These are phyloP conservation scores for Clinocottus analis DNA, from an alignment of 2,113 vertebrate species.

Conservation along the genomic window DNA sequence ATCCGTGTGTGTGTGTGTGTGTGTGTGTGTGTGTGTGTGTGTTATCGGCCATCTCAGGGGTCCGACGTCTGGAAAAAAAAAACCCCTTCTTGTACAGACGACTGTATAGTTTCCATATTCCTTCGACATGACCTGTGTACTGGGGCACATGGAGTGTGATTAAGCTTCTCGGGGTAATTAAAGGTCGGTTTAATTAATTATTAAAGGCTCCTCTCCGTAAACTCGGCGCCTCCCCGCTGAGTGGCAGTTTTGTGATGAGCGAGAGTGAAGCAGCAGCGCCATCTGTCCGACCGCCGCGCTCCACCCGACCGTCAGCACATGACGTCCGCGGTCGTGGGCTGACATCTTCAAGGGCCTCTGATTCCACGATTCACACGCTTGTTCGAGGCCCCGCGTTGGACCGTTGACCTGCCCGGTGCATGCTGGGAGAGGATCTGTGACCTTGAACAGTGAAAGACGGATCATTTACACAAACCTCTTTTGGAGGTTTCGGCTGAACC, in stretches of 20 bases:
- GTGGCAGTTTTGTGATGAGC: conserved; percentile 66
- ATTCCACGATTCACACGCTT: background rate
- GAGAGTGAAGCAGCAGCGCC: conserved; percentile 63
- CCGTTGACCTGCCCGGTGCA: conserved; percentile 6
- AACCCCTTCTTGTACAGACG: background rate
- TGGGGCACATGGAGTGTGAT: background rate
- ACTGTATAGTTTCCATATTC: background rate
- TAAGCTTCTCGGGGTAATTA: background rate
- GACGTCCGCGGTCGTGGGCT: conserved; percentile 24
- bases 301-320: conserved; percentile 57
- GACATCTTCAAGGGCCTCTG: conserved; percentile 26
- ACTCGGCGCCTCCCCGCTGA: conserved; percentile 49
- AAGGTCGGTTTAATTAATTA: conserved; percentile 21
- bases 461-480: background rate
- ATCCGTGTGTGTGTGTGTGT: background rate
- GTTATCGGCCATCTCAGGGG: background rate
- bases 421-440: background rate
- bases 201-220: conserved; percentile 46
- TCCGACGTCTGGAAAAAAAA: background rate
- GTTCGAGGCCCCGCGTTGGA: conserved; percentile 1
- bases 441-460: conserved; percentile 10
- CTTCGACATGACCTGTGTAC: background rate
- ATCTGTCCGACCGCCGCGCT: conserved; percentile 59
- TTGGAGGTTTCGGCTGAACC: background rate
- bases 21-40: background rate